phyloP scores from a whole-genome alignment of 2,113 vertebrate genomes.

The Peromyscus leucopus region DNA sequence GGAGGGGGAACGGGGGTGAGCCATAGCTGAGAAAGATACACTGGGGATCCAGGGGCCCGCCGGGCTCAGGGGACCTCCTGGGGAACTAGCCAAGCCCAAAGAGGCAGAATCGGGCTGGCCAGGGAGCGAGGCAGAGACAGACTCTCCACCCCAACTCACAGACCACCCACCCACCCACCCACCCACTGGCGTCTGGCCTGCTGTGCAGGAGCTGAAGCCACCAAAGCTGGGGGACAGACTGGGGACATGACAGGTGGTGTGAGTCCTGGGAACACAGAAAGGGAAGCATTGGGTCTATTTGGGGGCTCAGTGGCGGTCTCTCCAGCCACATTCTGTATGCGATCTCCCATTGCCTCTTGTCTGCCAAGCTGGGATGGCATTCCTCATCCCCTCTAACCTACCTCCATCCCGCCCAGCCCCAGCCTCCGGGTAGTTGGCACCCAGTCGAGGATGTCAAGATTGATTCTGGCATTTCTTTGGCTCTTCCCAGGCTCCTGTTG shows the following conservation, averaged over 20 bases:
- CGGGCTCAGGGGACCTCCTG: neutral
- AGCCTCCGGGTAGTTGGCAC: slow-evolving; percentile 43
- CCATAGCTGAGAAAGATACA: neutral
- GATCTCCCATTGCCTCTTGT: neutral
- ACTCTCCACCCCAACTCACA: neutral
- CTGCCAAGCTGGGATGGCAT: neutral
- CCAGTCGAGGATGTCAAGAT: slow-evolving; percentile 30
- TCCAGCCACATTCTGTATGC: neutral
- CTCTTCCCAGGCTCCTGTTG: slow-evolving; percentile 78
- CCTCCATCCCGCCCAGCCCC: neutral
- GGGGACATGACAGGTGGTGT: neutral
- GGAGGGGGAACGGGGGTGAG: no score
- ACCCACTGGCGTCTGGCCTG: neutral
- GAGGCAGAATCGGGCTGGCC: neutral
- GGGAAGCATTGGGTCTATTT: neutral
- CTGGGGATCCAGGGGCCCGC: neutral
- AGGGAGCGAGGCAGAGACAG: neutral
- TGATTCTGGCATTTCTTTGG: slow-evolving; percentile 71
- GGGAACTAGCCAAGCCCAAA: neutral
- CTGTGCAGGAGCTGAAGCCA: neutral
- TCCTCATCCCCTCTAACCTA: neutral
- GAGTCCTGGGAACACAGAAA: neutral
- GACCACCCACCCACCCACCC: neutral
- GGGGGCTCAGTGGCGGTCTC: neutral
- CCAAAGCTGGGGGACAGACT: neutral